Percentiles rank a stretch among this genome's conserved stretches.
These are phyloP conservation scores for Mastomys natalensis DNA, from an alignment of 2,113 vertebrate species.

Conservation along the genomic window DNA sequence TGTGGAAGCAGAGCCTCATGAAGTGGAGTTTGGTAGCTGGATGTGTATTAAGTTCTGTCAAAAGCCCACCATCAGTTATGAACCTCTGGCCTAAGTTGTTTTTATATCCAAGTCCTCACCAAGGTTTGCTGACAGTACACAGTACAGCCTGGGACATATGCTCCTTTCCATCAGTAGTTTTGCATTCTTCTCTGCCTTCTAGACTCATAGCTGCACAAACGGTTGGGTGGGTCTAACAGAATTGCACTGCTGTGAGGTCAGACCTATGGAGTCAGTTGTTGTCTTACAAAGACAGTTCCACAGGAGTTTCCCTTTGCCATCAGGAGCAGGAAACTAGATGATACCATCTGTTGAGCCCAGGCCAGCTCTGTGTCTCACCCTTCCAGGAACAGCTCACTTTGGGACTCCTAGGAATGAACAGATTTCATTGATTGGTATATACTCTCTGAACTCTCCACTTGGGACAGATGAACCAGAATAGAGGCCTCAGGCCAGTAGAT, in stretches of 20 bases:
- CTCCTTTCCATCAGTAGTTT: constrained; percentile 25
- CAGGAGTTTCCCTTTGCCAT: constrained; percentile 55
- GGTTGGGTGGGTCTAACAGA: constrained; percentile 14
- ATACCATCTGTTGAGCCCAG: background rate
- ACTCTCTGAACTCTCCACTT: constrained; percentile 6
- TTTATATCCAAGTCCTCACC: background rate
- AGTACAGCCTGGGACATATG: background rate
- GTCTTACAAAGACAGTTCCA: constrained; percentile 18
- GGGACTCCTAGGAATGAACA: background rate
- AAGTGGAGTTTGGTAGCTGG: background rate
- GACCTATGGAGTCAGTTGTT: constrained; percentile 4
- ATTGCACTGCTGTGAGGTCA: background rate
- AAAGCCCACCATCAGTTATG: background rate
- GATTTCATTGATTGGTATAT: background rate
- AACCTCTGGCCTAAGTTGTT: background rate
- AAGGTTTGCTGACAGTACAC: background rate
- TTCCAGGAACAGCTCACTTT: constrained; percentile 13
- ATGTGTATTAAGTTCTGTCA: background rate
- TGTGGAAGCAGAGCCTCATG: background rate
- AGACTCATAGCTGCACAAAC: constrained; percentile 15
- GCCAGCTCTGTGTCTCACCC: constrained; percentile 14
- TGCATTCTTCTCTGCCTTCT: background rate
- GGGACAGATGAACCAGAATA: background rate
- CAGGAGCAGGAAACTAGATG: constrained; percentile 45
- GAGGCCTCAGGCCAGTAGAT: background rate